Conservation (phyloP, 1,140 invertebrate species). For the Hyles euphorbiae region DNA sequence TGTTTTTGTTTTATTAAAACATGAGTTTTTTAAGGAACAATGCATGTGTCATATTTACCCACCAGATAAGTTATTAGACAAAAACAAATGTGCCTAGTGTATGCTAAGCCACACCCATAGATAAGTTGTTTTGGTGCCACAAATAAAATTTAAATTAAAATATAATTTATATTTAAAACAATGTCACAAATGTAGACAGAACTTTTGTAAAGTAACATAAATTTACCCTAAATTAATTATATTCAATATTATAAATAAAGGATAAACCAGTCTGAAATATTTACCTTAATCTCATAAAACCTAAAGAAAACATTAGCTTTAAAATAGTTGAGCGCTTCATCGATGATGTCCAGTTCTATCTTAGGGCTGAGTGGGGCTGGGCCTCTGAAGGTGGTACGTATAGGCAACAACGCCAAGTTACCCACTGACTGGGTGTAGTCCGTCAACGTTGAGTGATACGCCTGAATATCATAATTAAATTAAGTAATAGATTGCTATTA, state of each 20-base stretch:
- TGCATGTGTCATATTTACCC: too few species aligned
- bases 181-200: too few species aligned
- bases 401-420: conserved; percentile 93
- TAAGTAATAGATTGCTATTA: neutral
- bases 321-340: conserved; percentile 98
- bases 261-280: neutral
- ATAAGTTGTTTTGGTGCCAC: too few species aligned
- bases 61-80: too few species aligned
- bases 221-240: neutral
- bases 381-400: conserved; percentile 91
- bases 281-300: conserved; percentile 98
- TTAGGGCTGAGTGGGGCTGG: conserved; percentile 86
- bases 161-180: too few species aligned
- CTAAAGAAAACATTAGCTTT: conserved; percentile 99
- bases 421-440: conserved; percentile 87
- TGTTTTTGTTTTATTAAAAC: too few species aligned
- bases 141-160: too few species aligned
- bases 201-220: too few species aligned
- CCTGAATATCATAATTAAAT: conserved; percentile 74
- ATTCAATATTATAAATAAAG: conserved; percentile 3
- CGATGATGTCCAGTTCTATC: conserved; percentile 93
- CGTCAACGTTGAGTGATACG: conserved; percentile 94
- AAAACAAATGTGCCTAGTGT: too few species aligned
- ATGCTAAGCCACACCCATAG: too few species aligned
- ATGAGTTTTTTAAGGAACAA: too few species aligned